phyloP scores from a whole-genome alignment of 2,113 vertebrate species.

The Ictidomys tridecemlineatus region DNA sequence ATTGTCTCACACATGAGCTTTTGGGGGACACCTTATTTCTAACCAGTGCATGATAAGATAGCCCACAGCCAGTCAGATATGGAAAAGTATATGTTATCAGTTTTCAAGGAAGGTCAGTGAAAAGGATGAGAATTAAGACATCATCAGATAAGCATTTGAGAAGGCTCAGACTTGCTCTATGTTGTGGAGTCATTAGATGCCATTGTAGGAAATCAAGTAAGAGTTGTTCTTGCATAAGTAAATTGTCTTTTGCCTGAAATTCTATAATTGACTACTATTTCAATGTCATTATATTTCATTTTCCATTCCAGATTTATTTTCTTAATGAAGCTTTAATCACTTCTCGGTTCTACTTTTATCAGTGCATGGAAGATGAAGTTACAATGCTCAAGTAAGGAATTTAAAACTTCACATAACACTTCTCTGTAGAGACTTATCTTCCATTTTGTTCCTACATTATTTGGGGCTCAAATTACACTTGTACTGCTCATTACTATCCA shows the following conservation, averaged over 20 bases:
- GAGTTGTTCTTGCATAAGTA: background rate
- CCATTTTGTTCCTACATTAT: background rate
- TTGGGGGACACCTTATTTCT: no score
- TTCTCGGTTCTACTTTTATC: background rate
- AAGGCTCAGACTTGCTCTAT: background rate
- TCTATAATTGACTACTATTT: background rate
- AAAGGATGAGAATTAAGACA: background rate
- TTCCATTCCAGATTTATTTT: background rate
- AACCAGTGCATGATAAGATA: background rate
- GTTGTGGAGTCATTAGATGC: background rate
- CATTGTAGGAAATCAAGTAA: background rate
- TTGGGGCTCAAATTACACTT: background rate
- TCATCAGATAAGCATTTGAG: background rate
- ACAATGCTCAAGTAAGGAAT: background rate
- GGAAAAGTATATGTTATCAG: background rate
- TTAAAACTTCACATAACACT: background rate
- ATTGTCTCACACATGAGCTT: no score
- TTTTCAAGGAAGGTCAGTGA: background rate
- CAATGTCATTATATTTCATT: constrained; percentile 19
- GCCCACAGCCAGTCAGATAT: background rate
- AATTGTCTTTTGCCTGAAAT: background rate
- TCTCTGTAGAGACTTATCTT: background rate
- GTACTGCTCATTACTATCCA: background rate
- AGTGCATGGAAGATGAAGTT: background rate
- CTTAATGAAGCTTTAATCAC: constrained; percentile 6